Conservation (phyloP, 2,113 vertebrate genomes). For the Etia nguti region DNA sequence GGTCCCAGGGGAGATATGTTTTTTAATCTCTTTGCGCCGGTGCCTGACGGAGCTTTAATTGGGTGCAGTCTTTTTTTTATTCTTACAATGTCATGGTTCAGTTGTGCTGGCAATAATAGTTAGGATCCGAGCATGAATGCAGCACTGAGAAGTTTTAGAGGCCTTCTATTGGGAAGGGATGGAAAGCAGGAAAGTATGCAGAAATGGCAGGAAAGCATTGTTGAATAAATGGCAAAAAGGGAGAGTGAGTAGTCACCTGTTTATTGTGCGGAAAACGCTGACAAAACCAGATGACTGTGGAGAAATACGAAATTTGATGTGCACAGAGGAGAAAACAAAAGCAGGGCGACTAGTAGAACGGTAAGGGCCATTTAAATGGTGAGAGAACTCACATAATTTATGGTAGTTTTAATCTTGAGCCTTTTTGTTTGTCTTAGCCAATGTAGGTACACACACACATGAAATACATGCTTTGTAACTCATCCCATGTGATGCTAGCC, state of each 20-base stretch:
- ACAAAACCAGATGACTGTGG: neutral
- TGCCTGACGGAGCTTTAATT: neutral
- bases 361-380: neutral
- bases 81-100: neutral
- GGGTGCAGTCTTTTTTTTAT: neutral
- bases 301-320: neutral
- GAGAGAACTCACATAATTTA: neutral
- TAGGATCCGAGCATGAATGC: neutral
- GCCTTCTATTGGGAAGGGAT: neutral
- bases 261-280: neutral
- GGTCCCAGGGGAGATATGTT: neutral
- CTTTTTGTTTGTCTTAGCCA: neutral
- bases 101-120: neutral
- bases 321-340: neutral
- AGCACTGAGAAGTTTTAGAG: neutral
- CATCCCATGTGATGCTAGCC: neutral
- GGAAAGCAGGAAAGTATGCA: neutral
- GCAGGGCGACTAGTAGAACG: neutral
- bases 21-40: neutral
- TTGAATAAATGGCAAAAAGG: neutral
- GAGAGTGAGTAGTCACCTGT: neutral
- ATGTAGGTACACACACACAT: neutral
- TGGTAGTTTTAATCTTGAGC: neutral
- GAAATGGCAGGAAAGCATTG: neutral
- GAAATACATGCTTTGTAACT: fast-evolving